Conservation (phyloP, 1,140 invertebrate species). For the Cataglyphis hispanica region DNA sequence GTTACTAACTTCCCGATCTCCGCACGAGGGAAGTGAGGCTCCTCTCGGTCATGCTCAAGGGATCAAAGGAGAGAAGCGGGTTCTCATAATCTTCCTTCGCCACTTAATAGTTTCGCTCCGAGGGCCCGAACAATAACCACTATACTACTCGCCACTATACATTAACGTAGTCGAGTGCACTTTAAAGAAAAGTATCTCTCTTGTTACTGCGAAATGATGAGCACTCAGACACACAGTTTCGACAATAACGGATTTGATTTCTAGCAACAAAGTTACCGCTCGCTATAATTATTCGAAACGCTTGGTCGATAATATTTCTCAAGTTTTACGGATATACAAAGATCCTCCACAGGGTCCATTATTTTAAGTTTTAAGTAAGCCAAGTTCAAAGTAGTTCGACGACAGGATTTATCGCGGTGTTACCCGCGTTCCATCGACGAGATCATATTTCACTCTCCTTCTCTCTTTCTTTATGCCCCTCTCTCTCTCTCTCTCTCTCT, state of each 20-base stretch:
- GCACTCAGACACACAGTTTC: constrained; percentile 20
- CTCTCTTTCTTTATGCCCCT: neutral
- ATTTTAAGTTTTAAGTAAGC: constrained; percentile 14
- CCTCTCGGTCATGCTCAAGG: constrained; percentile 68
- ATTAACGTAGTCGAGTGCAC: constrained; percentile 44
- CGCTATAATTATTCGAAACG: neutral
- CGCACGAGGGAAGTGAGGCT: constrained; percentile 52
- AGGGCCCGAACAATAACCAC: constrained; percentile 69
- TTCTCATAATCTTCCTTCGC: constrained; percentile 68
- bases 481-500: neutral
- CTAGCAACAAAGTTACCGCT: neutral
- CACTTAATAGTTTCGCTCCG: constrained; percentile 68
- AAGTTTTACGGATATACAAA: neutral
- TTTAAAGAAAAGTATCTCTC: constrained; percentile 50
- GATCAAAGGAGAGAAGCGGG: constrained; percentile 66
- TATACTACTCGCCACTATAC: constrained; percentile 45
- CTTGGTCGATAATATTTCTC: neutral
- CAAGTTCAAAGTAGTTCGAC: constrained; percentile 13
- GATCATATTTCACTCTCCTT: neutral
- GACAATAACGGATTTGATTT: neutral
- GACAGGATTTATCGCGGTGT: constrained; percentile 39
- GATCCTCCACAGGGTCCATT: neutral
- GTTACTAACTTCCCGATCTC: constrained; percentile 59
- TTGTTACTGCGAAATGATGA: constrained; percentile 18
- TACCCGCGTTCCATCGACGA: constrained; percentile 6